Base-by-base conservation (phyloP, 2,113 vertebrate species). In the Centropus unirufus region DNA sequence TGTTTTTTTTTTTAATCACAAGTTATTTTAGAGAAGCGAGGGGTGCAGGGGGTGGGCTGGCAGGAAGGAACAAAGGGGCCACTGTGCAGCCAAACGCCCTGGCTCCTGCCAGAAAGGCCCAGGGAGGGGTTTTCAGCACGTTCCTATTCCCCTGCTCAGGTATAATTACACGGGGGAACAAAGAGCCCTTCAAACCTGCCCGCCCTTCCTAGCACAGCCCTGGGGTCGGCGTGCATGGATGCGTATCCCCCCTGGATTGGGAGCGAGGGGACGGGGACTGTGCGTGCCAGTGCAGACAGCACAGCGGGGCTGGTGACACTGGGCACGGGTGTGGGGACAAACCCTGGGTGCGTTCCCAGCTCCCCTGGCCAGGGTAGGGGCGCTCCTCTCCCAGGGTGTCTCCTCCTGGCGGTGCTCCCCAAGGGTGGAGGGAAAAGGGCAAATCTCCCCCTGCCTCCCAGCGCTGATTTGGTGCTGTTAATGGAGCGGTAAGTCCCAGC, bases 151-250 rank as follows among this genome's bases (percentile, higher is more conserved):
- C 46, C 57, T 17, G 72, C 88, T 75, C 67, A 67, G 94, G 84
- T 97, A 96, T 94, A 96, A 95, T 97, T 97, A 94, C 96, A 91
- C 3, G 1, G 57, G 68, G 72, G 80, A 96, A 97, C 97, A 97
- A 96, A 95, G 95, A 92, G 80, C 93, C 95, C 90, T 97, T 97
- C 67, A 96, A 73, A 51, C 39, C 54, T 54, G 42, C 72, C 83
- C 2, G 1, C 40, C 74, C 52, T 62, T 52, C 69, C 63, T 32
- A 7, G 79, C 79, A 9, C 66, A 23, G 73, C 61, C 66, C 46
- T 2, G 2, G 22, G 52, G 69, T 32, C 82, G 67, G 52, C 1
- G 14, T 14, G 18, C n/a, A 20, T 1, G 2, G 58, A 14, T 27
- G 6, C 6, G 17, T 62, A 89, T 52, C 2, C 0, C 74, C 70